These are phyloP conservation scores for Diarsia dahlii DNA, from an alignment of 2,888 invertebrate species.

Conservation along the genomic window DNA sequence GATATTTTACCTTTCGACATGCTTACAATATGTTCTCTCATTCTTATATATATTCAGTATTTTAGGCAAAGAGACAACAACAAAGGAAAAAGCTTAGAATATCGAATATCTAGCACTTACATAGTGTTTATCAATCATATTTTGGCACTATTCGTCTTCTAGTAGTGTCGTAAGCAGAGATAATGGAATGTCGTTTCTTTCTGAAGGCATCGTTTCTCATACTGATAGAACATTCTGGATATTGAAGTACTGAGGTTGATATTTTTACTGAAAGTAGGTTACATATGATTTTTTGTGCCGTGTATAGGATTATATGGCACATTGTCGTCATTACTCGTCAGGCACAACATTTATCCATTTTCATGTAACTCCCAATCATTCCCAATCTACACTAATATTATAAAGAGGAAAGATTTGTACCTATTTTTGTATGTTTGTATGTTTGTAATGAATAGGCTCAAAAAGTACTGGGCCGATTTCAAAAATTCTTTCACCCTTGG, in stretches of 20 bases:
- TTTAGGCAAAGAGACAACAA: constrained; percentile 3
- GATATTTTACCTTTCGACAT: neutral
- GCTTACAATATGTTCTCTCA: constrained; percentile 5
- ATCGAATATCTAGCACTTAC: neutral
- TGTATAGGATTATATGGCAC: neutral
- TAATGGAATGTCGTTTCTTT: constrained; percentile 50
- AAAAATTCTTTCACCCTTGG: too few species aligned
- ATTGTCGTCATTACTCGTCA: neutral
- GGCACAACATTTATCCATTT: too few species aligned
- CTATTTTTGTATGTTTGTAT: too few species aligned
- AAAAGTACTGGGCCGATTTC: too few species aligned
- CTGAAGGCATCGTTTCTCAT: constrained; percentile 19
- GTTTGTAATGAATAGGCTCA: too few species aligned
- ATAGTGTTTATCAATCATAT: constrained; percentile 59
- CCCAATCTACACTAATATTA: too few species aligned
- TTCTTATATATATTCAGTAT: neutral
- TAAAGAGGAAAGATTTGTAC: too few species aligned
- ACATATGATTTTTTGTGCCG: neutral
- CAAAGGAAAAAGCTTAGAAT: constrained; percentile 10
- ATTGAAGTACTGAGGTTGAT: constrained; percentile 18
- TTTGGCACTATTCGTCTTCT: constrained; percentile 50
- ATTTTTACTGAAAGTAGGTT: neutral
- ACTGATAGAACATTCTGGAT: constrained; percentile 10
- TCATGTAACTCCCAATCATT: neutral
- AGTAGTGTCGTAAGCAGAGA: constrained; percentile 9